Evolutionary conservation across 1,140 invertebrate species (phyloP), one percentile per base, ranked within the genome.

Genomic region (Hylaeus anthracinus): DNA sequence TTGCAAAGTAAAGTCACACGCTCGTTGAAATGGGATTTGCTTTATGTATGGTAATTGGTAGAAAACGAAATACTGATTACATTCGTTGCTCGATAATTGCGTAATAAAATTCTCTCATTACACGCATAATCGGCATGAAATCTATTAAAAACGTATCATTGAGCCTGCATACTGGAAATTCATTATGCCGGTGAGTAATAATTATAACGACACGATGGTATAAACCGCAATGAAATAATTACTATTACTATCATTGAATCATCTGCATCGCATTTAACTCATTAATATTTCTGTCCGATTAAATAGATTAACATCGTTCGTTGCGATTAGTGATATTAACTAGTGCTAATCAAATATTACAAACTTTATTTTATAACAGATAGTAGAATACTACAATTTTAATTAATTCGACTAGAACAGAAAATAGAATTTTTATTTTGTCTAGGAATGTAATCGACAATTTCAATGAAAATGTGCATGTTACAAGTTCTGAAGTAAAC

Each of bases 151-250:
- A 8, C 8, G n/a, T 5, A 1, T 60, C 26, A 39, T 39, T 45
- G 41, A 48, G 6, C 48, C n/a, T 45, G 15, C 5, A 6, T 12
- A 9, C 26, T 39, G 26, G 8, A 37, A 61, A 60, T 51, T 61
- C 65, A 51, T 77, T 77, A n/a, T 60, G n/a, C 12, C 3, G 26
- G 2, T 15, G 15, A 37, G 51, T 8, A 41, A 58, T 67, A 76
- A 67, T 76, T 67, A 67, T 60, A 58, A 39, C 67, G 56, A 39
- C 58, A 45, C 0, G 60, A 55, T 51, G 48, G 43, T 8, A 0
- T 48, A n/a, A 61, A 10, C 10, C 15, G 39, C 37, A 61, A 61
- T 14, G 43, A 63, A 15, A 12, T 12, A 73, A 73, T 63, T 48
- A 39, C 26, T 51, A 10, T 51, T 51, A 10, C 9, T 60, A 26